phyloP scores from a whole-genome alignment of 1,140 invertebrate species.

The Bilobella aurantiaca region DNA sequence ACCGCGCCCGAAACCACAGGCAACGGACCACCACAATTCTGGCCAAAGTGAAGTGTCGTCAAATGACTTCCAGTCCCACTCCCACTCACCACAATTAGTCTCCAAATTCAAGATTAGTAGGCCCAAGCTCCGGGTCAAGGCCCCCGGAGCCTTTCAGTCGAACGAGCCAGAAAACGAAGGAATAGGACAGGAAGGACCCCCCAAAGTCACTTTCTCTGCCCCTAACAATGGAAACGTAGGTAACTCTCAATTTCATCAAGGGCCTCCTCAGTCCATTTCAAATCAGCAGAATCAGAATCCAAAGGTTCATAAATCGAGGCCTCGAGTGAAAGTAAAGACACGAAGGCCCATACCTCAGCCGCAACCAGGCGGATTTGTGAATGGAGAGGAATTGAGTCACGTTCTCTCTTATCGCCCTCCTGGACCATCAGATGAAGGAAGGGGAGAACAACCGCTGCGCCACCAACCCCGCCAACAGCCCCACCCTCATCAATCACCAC shows the following conservation, averaged over 20 bases:
- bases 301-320: constrained; percentile 12
- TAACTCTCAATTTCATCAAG: not conserved
- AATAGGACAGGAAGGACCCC: not conserved
- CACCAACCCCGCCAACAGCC: not conserved
- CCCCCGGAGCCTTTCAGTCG: not conserved
- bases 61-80: too few species aligned
- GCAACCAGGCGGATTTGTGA: constrained; percentile 11
- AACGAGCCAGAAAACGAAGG: constrained; percentile 21
- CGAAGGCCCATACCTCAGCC: too few species aligned
- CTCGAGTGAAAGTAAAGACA: not conserved
- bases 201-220: constrained; percentile 4
- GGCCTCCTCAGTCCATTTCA: not conserved
- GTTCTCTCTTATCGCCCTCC: constrained; percentile 11
- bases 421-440: constrained; percentile 6
- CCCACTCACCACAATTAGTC: constrained; percentile 3
- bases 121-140: constrained; percentile 5
- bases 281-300: constrained; percentile 7
- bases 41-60: not conserved
- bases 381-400: constrained; percentile 10
- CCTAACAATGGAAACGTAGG: not conserved
- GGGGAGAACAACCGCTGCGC: not conserved
- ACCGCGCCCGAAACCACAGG: too few species aligned
- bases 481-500: not conserved
- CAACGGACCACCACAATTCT: too few species aligned
- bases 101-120: constrained; percentile 16